Evolutionary conservation across 2,797 vertebrate species (phyloP), one percentile per base, ranked within the genome.

Genomic region (Xiphorhynchus erythropygius): DNA sequence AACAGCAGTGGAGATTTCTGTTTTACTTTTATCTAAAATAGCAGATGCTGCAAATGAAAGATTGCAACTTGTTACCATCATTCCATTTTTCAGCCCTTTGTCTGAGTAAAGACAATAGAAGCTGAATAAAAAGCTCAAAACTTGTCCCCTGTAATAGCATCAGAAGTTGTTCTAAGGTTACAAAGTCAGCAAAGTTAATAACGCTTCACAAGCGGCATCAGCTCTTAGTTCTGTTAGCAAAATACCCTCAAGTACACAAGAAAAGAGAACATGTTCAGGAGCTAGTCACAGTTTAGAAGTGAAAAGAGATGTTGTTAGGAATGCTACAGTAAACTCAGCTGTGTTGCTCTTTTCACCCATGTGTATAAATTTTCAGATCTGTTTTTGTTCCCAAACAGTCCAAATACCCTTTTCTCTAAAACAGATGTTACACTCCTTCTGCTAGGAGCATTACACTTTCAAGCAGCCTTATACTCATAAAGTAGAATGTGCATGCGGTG

Each of bases 161-260:
- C 69, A 78, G 32, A 41, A 47, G 28, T 73, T 89, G 10, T 73
- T 88, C 37, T 63, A 75, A 85, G 65, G 76, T 75, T 85, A 68
- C 65, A 49, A 75, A 93, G 68, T 80, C 82, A 92, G 79, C 27
- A 71, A 73, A 89, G 53, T 71, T 77, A 91, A 73, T 92, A 93
- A 90, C 32, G 24, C 47, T 92, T 79, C 79, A 73, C 62, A 86
- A 90, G 53, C 39, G 71, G 39, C 62, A 83, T 46, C 82, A 84
- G 35, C 71, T 87, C n/a, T 71, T 24, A 71, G 55, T 71, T 92
- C 47, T 95, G 47, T 80, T 75, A 91, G 69, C 35, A 87, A 93
- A 94, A 95, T 76, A 84, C n/a, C 53, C 18, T 2, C 53, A 88
- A 91, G 80, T 86, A 89, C 35, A 73, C 42, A 62, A 65, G 42